phyloP scores from a whole-genome alignment of 2,797 vertebrate genomes.

The Selene dorsalis region DNA sequence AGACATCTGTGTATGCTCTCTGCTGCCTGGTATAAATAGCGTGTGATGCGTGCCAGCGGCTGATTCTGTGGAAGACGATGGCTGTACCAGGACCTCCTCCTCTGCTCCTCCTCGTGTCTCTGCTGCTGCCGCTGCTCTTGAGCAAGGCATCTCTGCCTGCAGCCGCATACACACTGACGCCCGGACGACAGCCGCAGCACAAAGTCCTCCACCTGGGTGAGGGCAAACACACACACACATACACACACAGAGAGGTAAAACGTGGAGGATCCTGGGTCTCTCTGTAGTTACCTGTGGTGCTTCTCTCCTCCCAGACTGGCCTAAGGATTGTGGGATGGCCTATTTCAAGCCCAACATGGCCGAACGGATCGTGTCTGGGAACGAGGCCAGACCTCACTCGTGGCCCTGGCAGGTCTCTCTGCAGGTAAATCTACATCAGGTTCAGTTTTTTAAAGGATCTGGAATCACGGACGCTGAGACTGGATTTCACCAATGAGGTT shows the following conservation, averaged over 20 bases:
- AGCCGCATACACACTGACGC: constrained; percentile 73
- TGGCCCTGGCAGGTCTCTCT: constrained; percentile 88
- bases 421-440: constrained; percentile 76
- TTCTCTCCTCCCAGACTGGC: constrained; percentile 82
- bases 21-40: constrained; percentile 70
- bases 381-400: constrained; percentile 84
- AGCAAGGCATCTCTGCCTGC: constrained; percentile 73
- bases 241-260: not conserved
- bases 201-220: constrained; percentile 84
- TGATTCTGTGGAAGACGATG: constrained; percentile 80
- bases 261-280: not conserved
- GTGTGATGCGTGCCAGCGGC: constrained; percentile 39
- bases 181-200: constrained; percentile 74
- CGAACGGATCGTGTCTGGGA: constrained; percentile 84
- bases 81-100: constrained; percentile 66
- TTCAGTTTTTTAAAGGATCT: not conserved
- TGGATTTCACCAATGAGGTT: too few relatives aligned
- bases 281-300: not conserved
- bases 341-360: constrained; percentile 85
- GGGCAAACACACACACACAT: constrained; percentile 29
- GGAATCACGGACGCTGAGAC: not conserved
- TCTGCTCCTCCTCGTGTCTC: constrained; percentile 65
- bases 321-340: constrained; percentile 83
- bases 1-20: constrained; percentile 40
- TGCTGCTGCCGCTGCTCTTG: constrained; percentile 76